Percentiles rank a stretch among this genome's conserved stretches.
phyloP scores from a whole-genome alignment of 2,797 vertebrate genomes.

The Eidolon dupreanum region DNA sequence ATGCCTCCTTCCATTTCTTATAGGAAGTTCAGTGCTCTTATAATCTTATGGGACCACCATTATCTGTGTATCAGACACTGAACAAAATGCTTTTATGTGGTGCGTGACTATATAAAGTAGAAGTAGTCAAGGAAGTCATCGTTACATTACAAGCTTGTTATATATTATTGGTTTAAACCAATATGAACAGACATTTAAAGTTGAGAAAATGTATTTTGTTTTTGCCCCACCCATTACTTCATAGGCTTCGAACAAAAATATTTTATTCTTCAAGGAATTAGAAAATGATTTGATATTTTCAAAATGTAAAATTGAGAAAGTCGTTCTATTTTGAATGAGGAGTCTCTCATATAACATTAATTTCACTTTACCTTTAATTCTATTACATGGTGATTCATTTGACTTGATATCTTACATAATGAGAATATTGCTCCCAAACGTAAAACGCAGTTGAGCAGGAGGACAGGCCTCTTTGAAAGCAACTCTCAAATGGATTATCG shows the following conservation, averaged over 20 bases:
- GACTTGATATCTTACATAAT: not conserved
- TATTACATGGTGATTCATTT: not conserved
- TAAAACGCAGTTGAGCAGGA: not conserved
- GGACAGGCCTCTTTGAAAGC: not conserved
- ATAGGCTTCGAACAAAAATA: not conserved
- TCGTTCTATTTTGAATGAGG: not conserved
- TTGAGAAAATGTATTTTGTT: not conserved
- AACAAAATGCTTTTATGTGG: fast-evolving
- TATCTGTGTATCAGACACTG: fast-evolving
- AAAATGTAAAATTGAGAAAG: conserved; percentile 4
- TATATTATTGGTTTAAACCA: not conserved
- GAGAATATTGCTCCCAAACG: not conserved
- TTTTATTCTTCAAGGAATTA: not conserved
- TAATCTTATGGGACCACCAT: not conserved
- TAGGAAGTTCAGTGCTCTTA: not conserved
- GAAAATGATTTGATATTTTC: not conserved
- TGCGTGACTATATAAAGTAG: not conserved
- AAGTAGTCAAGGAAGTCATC: not conserved
- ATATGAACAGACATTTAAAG: not conserved
- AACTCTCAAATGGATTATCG: not conserved
- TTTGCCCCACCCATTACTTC: not conserved
- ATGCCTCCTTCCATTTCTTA: not conserved
- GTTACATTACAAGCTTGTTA: not conserved
- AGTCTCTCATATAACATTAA: not conserved
- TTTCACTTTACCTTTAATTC: not conserved